phyloP scores from a whole-genome alignment of 1,140 invertebrate species.

The Drosophila gunungcola region DNA sequence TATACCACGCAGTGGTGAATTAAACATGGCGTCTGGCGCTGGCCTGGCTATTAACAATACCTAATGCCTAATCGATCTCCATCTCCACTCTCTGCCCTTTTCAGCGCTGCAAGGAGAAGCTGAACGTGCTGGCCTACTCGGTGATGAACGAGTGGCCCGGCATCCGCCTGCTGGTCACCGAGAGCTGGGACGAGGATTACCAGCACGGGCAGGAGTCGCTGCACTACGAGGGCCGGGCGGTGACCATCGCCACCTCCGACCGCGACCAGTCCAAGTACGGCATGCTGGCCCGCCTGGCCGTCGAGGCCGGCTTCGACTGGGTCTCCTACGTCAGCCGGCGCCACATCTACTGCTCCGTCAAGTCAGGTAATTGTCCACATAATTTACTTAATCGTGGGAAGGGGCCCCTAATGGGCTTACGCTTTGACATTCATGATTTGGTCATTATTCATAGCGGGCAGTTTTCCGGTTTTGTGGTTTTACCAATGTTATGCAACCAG shows the following conservation, averaged over 20 bases:
- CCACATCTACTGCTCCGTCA: slow-evolving; percentile 98
- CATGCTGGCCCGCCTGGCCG: slow-evolving; percentile 97
- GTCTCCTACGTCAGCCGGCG: slow-evolving; percentile 97
- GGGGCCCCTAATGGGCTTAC: neutral
- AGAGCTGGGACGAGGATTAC: slow-evolving; percentile 97
- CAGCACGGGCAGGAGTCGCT: slow-evolving; percentile 92
- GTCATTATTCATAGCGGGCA: neutral
- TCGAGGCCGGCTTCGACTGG: slow-evolving; percentile 99
- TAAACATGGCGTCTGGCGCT: slow-evolving; percentile 72
- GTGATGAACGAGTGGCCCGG: slow-evolving; percentile 99
- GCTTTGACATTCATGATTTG: neutral
- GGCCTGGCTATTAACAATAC: slow-evolving; percentile 29
- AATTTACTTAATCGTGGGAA: slow-evolving; percentile 14
- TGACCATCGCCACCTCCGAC: slow-evolving; percentile 97
- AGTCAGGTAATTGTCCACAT: slow-evolving; percentile 92
- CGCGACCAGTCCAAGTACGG: slow-evolving; percentile 96
- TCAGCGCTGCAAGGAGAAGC: slow-evolving; percentile 97
- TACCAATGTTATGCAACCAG: neutral
- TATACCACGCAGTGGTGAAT: slow-evolving; percentile 24
- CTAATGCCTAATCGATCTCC: slow-evolving; percentile 33
- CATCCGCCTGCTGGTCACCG: slow-evolving; percentile 95
- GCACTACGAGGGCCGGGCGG: slow-evolving; percentile 98
- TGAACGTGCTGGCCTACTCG: slow-evolving; percentile 96
- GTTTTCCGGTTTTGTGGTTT: neutral
- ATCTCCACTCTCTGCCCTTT: slow-evolving; percentile 44